These are phyloP conservation scores for Cantharis lateralis DNA, from an alignment of 2,888 invertebrate genomes.

Conservation along the genomic window DNA sequence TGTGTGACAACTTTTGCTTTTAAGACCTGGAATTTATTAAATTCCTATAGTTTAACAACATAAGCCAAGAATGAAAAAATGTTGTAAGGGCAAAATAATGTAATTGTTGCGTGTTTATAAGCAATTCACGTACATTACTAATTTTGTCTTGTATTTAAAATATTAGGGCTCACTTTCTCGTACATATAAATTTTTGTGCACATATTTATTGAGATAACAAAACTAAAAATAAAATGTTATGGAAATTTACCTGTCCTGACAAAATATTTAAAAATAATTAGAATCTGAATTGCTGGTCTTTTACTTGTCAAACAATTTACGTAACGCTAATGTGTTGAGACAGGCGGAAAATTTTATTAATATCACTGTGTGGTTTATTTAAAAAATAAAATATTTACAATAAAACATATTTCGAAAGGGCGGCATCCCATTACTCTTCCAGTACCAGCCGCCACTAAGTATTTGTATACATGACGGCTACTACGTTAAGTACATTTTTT, in stretches of 20 bases:
- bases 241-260: neutral
- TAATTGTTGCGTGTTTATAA: constrained; percentile 11
- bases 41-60: neutral
- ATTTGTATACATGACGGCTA: too few relatives aligned
- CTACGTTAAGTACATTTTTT: too few relatives aligned
- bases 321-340: neutral
- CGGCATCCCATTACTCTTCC: too few relatives aligned
- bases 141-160: constrained; percentile 8
- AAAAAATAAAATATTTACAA: too few relatives aligned
- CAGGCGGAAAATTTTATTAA: neutral
- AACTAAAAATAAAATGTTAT: neutral
- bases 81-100: constrained; percentile 2
- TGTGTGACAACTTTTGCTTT: neutral
- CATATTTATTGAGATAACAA: neutral
- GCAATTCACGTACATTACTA: constrained; percentile 12
- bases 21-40: neutral
- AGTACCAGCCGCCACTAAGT: too few relatives aligned
- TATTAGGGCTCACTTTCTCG: constrained; percentile 3
- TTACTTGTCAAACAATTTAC: neutral
- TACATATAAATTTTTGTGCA: neutral
- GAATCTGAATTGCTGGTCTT: neutral
- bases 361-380: too few relatives aligned
- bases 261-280: neutral
- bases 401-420: too few relatives aligned
- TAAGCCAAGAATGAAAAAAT: neutral